Conservation (phyloP, 2,113 vertebrate genomes). For the Odobenus rosmarus region DNA sequence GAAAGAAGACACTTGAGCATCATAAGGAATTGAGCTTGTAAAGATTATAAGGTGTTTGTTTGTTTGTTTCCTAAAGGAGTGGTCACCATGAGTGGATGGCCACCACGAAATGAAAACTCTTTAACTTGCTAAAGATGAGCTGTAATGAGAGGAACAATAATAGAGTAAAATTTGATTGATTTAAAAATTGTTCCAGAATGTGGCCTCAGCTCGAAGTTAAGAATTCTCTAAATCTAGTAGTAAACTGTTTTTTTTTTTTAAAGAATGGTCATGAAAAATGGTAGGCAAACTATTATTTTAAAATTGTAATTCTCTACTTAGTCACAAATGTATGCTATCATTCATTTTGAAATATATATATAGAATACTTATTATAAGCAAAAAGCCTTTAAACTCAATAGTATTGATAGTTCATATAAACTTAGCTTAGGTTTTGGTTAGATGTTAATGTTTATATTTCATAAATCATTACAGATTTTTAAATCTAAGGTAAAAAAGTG, state of each 20-base stretch:
- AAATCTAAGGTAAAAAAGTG: background rate
- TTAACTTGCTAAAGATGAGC: background rate
- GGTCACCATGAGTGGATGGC: background rate
- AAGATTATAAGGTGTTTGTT: background rate
- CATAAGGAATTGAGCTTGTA: background rate
- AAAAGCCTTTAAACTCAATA: background rate
- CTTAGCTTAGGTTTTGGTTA: background rate
- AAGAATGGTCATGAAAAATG: background rate
- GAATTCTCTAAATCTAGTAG: background rate
- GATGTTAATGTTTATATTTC: background rate
- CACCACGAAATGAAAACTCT: background rate
- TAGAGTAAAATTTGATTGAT: background rate
- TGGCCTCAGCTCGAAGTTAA: background rate
- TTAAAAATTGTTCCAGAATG: background rate
- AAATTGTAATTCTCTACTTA: background rate
- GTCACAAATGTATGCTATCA: background rate
- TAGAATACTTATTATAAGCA: background rate
- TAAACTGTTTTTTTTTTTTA: background rate
- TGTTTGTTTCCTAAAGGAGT: background rate
- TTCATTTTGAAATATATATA: background rate
- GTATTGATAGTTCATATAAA: background rate
- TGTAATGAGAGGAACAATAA: background rate
- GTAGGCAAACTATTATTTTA: background rate
- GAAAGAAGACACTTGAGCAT: background rate
- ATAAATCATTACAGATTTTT: background rate